A percentile compares a stretch with the other conserved stretches of the same genome.
Conservation (phyloP, 2,797 vertebrate genomes). For the Bradypodion pumilum region DNA sequence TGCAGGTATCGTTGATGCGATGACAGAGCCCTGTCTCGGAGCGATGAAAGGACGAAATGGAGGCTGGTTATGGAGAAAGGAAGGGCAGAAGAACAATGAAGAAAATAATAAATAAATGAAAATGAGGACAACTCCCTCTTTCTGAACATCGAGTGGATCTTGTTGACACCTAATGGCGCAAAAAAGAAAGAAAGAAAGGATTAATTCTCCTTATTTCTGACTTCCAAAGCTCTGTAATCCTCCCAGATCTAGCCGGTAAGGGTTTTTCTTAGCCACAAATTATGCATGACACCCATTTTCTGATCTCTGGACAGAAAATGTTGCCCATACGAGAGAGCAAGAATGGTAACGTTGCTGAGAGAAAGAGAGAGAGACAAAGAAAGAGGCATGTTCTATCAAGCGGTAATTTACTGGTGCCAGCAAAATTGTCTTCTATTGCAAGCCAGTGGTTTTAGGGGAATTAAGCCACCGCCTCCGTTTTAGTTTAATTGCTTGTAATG, state of each 20-base stretch:
- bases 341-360: neutral
- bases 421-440: conserved; percentile 51
- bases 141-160: too few species aligned
- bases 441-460: conserved; percentile 47
- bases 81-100: too few species aligned
- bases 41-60: neutral
- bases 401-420: conserved; percentile 64
- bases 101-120: too few species aligned
- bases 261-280: conserved; percentile 11
- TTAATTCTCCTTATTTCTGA: neutral
- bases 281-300: conserved; percentile 26
- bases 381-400: conserved; percentile 50
- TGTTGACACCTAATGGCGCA: too few species aligned
- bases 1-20: neutral
- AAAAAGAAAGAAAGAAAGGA: too few species aligned
- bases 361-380: neutral
- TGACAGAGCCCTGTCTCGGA: neutral
- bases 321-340: too few species aligned
- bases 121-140: too few species aligned
- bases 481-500: conserved; percentile 56
- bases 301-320: conserved; percentile 23
- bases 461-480: conserved; percentile 37
- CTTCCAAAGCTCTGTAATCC: neutral
- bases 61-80: too few species aligned
- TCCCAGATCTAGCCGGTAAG: neutral